Evolutionary conservation across 2,888 invertebrate genomes (phyloP), one percentile per base, ranked within the genome.

Genomic region (Smittia aterrima): DNA sequence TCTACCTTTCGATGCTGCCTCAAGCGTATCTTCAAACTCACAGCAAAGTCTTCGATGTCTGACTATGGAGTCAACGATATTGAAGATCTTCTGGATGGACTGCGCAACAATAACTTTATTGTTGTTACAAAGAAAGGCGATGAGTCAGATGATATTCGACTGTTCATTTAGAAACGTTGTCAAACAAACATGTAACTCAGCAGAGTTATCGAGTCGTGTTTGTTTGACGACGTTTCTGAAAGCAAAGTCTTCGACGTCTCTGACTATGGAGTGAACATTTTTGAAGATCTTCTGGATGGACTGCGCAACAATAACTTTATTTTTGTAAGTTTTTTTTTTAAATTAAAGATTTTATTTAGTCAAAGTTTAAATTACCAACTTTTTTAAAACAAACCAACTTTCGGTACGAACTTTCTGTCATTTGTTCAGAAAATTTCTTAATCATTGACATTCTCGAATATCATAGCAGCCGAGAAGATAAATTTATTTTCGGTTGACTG

Each of bases 1-100:
- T 93, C 0, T 80, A 86, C 0, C 80, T 92, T 0, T 86, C 86
- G 13, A 92, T 94, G 75, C 88, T 97, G 75, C 88, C 94, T 0
- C 83, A 83, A 24, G 85, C 89, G 27, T 93, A 90, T 81, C 85
- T 87, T 18, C 84, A 87, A 78, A 85, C 86, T 1, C 85, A 82
- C 76, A 82, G 80, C 76, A 83, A 85, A 0, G 82, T 83, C 66
- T 89, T 89, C 85, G 89, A 91, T 77, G 88, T 95, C 90, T 0
- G 94, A 96, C 80, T 97, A 96, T 80, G 96, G 96, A 0, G 88
- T 95, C 7, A 94, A 94, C 80, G 88, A 89, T 7, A 83, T 95
- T 20, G 87, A 88, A 22, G 98, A 98, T 82, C 87, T 98, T 74
- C 84, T 95, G 77, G 85, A 86, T 64, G 88, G 90, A 71, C 76